Evolutionary conservation across 2,888 invertebrate genomes (phyloP), one percentile per base, ranked within the genome.

Genomic region (Campoplex nolae): DNA sequence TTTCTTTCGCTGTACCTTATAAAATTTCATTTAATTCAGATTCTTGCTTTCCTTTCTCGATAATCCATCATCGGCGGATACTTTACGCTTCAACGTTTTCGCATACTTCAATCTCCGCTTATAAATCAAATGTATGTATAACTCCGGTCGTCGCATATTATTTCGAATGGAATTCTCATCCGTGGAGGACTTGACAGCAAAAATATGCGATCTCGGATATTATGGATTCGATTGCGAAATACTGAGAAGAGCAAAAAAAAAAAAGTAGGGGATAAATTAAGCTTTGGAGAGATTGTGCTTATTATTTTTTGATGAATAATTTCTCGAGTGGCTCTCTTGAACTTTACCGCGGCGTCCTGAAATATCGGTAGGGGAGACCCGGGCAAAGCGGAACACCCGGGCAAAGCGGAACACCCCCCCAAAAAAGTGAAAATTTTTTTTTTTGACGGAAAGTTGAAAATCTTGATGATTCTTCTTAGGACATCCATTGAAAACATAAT

Each of bases 271-370:
- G 32, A 38, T 58, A 45, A 71, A 79, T 58, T n/a, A 3, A 71
- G 73, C 32, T 67, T 38, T 18, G 48, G 32, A 79, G 70, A 83
- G 79, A 83, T 62, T 4, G 73, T 70, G 71, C 51, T 62, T 58
- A 54, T 45, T 38, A 58, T 18, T 76, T 48, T 67, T 76, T 75
- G 75, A 79, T 86, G 83, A 79, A 83, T 83, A 71, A 83, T 79
- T 86, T 83, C 83, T 75, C 45, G 54, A 62, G 62, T 83, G 54
- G 18, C 54, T 67, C 82, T 79, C 79, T 45, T 58, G 75, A 54
- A 74, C 65, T 65, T 68, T 70, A 32, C 62, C n/a, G 58, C 77
- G 58, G n/a, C 58, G 23, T 56, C 45, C 23, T 23, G 23, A 51
- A 45, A 48, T 38, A 11, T 75, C 70, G 9, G 28, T 23, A n/a